Base-by-base conservation (phyloP, 2,888 invertebrate genomes). In the Cheilosia pagana region DNA sequence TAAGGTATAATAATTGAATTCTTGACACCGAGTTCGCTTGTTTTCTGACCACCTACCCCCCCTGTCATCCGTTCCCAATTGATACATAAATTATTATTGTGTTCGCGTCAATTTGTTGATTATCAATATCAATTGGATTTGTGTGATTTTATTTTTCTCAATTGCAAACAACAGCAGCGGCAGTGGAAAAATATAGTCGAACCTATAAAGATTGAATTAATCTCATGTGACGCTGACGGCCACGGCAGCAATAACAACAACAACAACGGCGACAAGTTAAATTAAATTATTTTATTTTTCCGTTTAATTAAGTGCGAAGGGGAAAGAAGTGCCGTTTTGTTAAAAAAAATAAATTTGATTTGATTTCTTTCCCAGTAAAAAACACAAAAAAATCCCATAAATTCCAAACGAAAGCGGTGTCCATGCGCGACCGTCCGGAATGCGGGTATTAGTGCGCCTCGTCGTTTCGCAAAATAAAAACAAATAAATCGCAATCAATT, bases 171-270 rank as follows among this genome's bases (percentile, higher is more conserved):
- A n/a, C n/a, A 59, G n/a, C 55, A 35, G 19, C 8, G 14, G 3
- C 28, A 52, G 50, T 72, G 50, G 43, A 65, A 68, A 68, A 60
- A 68, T 71, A 55, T 43, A 55, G 53, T 72, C 45, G 35, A 71
- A 81, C 72, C 31, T 53, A 55, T 65, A 71, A 65, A 77, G 68
- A 78, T 62, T 72, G 78, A 83, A 79, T 79, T 83, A 83, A 79
- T 83, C 79, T 79, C 83, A 83, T 83, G 83, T 83, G 83, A 83
- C 74, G 25, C 28, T 28, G 28, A 8, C 28, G 28, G 8, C 28
- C 7, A 60, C 72, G 14, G 21, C 31, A 16, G n/a, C 35, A 48
- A 52, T 35, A 45, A 39, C 39, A 16, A 31, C 31, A 31, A 53
- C 48, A 48, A 74, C 67, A 50, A 78, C 55, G 14, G 21, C 57